A percentile compares a stretch with the other conserved stretches of the same genome.
Evolutionary conservation across 1,140 invertebrate genomes (phyloP).

Genomic region (Stratiolaelaps scimitus): DNA sequence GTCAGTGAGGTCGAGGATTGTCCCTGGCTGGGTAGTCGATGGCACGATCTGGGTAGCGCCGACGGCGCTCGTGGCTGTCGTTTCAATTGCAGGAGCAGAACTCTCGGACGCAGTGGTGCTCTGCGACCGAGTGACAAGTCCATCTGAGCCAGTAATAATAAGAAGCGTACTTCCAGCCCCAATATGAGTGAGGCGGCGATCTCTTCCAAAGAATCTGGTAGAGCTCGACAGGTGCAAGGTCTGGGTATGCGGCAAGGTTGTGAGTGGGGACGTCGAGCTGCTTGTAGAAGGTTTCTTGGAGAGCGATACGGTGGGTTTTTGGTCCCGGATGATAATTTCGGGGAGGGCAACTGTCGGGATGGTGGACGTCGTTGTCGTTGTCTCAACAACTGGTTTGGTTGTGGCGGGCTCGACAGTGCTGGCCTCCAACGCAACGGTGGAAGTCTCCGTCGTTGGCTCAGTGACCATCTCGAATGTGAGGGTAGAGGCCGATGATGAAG

Average conservation of each 20-base stretch:
- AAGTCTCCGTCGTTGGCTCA: neutral
- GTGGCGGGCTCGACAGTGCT: neutral
- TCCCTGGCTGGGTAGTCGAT: constrained; percentile 35
- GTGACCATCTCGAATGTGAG: neutral
- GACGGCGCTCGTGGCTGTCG: neutral
- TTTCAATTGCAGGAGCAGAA: constrained; percentile 12
- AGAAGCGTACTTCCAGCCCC: constrained; percentile 31
- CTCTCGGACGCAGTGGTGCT: constrained; percentile 28
- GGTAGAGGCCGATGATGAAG: neutral
- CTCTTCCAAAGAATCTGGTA: constrained; percentile 33
- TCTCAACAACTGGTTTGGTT: neutral
- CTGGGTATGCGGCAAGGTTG: constrained; percentile 30
- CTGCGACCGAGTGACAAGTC: constrained; percentile 32
- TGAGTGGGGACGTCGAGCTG: neutral
- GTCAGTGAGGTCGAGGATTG: constrained; percentile 37
- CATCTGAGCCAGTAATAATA: constrained; percentile 34
- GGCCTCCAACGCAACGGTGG: neutral
- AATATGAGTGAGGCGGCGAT: constrained; percentile 33
- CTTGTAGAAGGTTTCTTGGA: neutral
- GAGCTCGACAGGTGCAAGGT: constrained; percentile 32
- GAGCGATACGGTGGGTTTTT: constrained; percentile 21
- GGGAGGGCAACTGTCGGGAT: constrained; percentile 14
- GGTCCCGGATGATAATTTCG: constrained; percentile 19
- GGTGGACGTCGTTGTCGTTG: neutral
- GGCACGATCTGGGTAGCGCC: neutral